Conservation (phyloP, 2,888 invertebrate genomes). For the Willowsia nigromaculata region DNA sequence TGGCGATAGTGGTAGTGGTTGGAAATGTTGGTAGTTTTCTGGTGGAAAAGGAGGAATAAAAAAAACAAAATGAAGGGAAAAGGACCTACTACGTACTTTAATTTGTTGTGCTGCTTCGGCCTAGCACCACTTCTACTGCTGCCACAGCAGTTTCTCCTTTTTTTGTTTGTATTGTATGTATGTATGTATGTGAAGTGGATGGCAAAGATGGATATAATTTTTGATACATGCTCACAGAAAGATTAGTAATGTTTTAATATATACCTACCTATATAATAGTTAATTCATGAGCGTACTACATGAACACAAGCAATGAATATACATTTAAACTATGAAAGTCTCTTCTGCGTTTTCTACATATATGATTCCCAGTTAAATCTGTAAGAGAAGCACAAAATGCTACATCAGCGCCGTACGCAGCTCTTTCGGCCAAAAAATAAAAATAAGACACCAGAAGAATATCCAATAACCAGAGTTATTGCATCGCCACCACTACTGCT, state of each 20-base stretch:
- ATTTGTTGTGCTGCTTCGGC: slow-evolving; percentile 17
- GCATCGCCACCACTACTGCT: slow-evolving; percentile 22
- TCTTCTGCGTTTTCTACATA: not conserved
- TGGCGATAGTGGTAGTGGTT: slow-evolving; percentile 49
- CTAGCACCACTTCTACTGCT: not conserved
- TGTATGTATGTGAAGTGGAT: slow-evolving; percentile 6
- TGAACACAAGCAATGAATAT: slow-evolving; percentile 2
- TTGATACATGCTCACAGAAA: not conserved
- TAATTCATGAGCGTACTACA: not conserved
- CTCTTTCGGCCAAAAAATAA: not conserved
- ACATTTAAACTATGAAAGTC: not conserved
- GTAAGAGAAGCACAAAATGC: not conserved
- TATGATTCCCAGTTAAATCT: not conserved
- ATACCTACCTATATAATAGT: not conserved
- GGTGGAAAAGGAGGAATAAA: slow-evolving; percentile 54
- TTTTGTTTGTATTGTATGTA: slow-evolving; percentile 21
- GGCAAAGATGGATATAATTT: not conserved
- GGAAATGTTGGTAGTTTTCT: slow-evolving; percentile 66
- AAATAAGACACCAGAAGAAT: slow-evolving; percentile 24
- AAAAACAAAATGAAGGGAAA: slow-evolving; percentile 35
- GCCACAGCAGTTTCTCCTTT: not conserved
- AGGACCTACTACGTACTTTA: slow-evolving; percentile 23
- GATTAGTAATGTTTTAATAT: not conserved
- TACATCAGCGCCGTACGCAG: not conserved
- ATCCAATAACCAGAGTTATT: slow-evolving; percentile 47